Conservation (phyloP, 2,888 invertebrate species). For the Ennomos quercinarius region DNA sequence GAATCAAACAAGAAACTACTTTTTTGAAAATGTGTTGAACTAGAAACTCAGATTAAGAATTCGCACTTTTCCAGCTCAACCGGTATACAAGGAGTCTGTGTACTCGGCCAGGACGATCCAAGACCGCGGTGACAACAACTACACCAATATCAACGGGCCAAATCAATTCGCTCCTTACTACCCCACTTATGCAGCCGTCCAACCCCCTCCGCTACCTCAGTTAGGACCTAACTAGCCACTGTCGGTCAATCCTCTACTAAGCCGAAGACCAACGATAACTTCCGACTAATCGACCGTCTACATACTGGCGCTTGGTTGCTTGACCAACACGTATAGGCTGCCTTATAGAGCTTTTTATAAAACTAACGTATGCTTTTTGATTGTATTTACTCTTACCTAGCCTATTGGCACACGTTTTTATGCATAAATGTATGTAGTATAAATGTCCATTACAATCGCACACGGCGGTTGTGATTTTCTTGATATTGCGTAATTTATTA, state of each 20-base stretch:
- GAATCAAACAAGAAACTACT: no score
- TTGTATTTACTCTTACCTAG: conserved; percentile 37
- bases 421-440: conserved; percentile 24
- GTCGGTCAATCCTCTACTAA: no score
- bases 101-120: conserved; percentile 87
- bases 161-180: conserved; percentile 85
- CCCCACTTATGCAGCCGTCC: conserved; percentile 85
- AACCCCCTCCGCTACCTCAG: conserved; percentile 82
- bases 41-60: no score
- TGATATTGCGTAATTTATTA: no score
- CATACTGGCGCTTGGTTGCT: no score
- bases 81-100: conserved; percentile 87
- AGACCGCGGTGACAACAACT: conserved; percentile 87
- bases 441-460: conserved; percentile 14
- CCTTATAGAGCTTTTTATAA: conserved; percentile 8
- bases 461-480: conserved; percentile 18
- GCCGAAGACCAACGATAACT: no score
- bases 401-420: conserved; percentile 46
- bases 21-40: no score
- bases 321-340: neutral
- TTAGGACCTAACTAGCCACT: conserved; percentile 38
- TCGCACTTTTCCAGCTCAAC: conserved; percentile 79
- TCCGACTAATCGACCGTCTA: no score
- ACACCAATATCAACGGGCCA: conserved; percentile 80
- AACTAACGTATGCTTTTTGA: conserved; percentile 38